Evolutionary conservation across 2,797 vertebrate species (phyloP), one percentile per base, ranked within the genome.

Genomic region (Helostoma temminkii): DNA sequence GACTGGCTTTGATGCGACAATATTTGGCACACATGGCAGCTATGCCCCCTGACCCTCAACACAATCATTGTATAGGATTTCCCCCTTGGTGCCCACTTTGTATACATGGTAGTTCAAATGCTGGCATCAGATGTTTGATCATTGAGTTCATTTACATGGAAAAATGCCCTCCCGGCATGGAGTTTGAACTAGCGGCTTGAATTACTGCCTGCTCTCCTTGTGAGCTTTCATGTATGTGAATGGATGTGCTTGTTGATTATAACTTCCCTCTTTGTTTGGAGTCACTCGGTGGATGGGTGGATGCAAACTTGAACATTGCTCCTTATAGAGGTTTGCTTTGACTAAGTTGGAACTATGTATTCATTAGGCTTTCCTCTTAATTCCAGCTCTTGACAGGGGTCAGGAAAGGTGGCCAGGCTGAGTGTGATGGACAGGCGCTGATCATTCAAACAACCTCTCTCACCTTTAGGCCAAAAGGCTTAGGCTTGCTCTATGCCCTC

Each of bases 191-290:
- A 84, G 82, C 90, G 88, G 89, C 88, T 90, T 90, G 88, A 89
- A 91, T 85, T 64, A 37, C 57, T 86, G 84, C 84, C 89, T 81
- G 76, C 87, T 87, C 76, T 87, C 85, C 85, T 84, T 85, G 83
- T 88, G 89, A 83, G 75, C 89, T 91, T 91, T 92, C 90, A 91
- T 90, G 90, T 92, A 91, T 90, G 87, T 91, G 89, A 92, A 93
- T 90, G 73, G 85, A 80, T 60, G 78, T 88, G 86, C 90, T 91
- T 92, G 91, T 92, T 93, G 91, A 86, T 83, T 87, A 83, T 91
- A 86, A 93, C 89, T 91, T 91, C 80, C 81, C 84, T 82, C 87
- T 90, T 93, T 91, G 91, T 92, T 88, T 88, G 82, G 71, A 89
- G 83, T 91, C 88, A 88, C 87, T 90, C 78, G 83, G 63, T 84